Evolutionary conservation across 2,113 vertebrate species (phyloP), one percentile per base, ranked within the genome.

Genomic region (Epinephelus lanceolatus): DNA sequence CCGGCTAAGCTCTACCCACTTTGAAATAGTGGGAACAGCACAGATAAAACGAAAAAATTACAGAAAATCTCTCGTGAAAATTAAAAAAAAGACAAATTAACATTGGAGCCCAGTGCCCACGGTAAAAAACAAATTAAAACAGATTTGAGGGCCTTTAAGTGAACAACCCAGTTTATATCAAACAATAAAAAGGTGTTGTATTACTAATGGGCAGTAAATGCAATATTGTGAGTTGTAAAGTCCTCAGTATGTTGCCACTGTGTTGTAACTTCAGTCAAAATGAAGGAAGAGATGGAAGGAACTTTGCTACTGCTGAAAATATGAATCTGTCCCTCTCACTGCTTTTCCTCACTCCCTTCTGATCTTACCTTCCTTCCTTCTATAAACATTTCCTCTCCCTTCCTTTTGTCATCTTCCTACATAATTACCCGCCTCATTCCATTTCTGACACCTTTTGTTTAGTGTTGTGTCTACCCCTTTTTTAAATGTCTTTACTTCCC

Each of bases 301-400:
- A 23, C 30, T 57, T 7, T 17, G 10, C 19, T 72, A 5, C 51
- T 72, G 69, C 2, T 65, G 19, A 59, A 15, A 19, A 68, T 59
- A 19, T 70, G 33, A 66, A 57, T 66, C 27, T 72, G 59, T 80
- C 52, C 21, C 27, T 15, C 51, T 59, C 21, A 14, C n/a, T 63
- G 47, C 6, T 8, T 51, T 49, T 51, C n/a, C 33, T 42, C 5
- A 1, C 21, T 27, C 30, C 40, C 23, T 51, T 59, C 27, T 40
- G 11, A 30, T 21, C 33, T 19, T 11, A 52, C 21, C 52, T 56
- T 42, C 30, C 19, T 52, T 11, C 15, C 15, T 52, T 27, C n/a
- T 11, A 17, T 61, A 27, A 52, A 37, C 1, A 33, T 27, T n/a
- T 3, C 13, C 4, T 23, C 33, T 30, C 8, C 11, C 7, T 30